These are phyloP conservation scores for Phodopus roborovskii DNA, from an alignment of 2,113 vertebrate species.

Conservation along the genomic window DNA sequence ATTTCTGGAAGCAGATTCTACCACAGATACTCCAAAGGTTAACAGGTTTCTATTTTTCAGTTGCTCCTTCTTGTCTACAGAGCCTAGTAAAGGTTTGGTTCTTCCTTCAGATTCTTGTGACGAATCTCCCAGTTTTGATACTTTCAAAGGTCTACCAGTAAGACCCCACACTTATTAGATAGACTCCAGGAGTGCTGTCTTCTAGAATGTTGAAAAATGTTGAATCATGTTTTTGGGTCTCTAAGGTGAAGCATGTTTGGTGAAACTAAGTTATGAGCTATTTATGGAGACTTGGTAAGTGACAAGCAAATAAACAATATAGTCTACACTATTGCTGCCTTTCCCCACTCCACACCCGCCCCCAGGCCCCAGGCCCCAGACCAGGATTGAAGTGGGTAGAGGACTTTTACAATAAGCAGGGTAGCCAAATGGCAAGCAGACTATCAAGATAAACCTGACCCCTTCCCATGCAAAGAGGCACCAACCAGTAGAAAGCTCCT, in stretches of 20 bases:
- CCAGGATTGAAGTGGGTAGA: background rate
- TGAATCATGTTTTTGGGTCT: slow-evolving; percentile 43
- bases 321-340: background rate
- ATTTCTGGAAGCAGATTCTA: slow-evolving; percentile 1
- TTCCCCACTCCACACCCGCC: no score
- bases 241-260: slow-evolving; percentile 37
- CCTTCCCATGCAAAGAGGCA: slow-evolving; percentile 1
- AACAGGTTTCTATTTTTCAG: slow-evolving; percentile 37
- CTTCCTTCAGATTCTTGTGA: slow-evolving; percentile 46
- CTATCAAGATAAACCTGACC: background rate
- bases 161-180: slow-evolving; percentile 39
- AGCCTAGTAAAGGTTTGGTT: slow-evolving; percentile 53
- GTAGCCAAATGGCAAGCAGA: background rate
- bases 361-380: background rate
- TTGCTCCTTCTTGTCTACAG: slow-evolving; percentile 23
- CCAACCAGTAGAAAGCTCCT: background rate
- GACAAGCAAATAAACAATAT: slow-evolving; percentile 61
- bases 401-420: background rate
- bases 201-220: slow-evolving; percentile 31
- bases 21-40: background rate
- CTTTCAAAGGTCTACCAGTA: slow-evolving; percentile 30
- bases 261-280: slow-evolving; percentile 55
- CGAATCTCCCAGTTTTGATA: slow-evolving; percentile 41
- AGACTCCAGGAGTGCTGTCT: slow-evolving; percentile 4
- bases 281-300: slow-evolving; percentile 41